Base-by-base conservation (phyloP, 2,113 vertebrate genomes). In the Grus americana region DNA sequence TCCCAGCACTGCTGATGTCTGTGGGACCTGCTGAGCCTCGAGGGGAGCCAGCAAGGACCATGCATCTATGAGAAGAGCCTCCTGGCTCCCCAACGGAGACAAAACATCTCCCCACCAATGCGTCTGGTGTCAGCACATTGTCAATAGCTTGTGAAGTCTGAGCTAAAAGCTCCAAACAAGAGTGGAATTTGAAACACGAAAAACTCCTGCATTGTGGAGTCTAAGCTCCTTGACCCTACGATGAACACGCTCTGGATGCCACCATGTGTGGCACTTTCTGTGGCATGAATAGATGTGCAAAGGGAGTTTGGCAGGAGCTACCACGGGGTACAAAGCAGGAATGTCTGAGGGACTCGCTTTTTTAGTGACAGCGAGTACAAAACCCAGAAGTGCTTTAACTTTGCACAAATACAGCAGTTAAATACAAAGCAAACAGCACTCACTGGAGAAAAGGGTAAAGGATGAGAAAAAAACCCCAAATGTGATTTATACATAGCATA, bases 231-330 rank as follows among this genome's bases (percentile, higher is more conserved):
- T 58, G 46, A 86, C 22, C 42, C 18, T n/a, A 55, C 0, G 0
- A 55, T 0, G 2, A 89, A 49, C 68, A 42, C 2, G 3, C 5
- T 67, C 18, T 1, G 7, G 32, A 44, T 58, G 22, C 34, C 46
- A 63, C 11, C 55, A 72, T 66, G 34, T 81, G 66, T 26, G 61
- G 52, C 34, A 23, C 10, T 58, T 63, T 74, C 52, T 52, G 38
- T 86, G 59, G 8, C 71, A 27, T 6, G 24, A 78, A 73, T 2
- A 70, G 58, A 73, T 1, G 1, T 12, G 34, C 16, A 75, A 67
- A 71, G 47, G 36, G 46, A 82, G 44, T 79, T 92, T 47, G 86
- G 26, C 26, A 90, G 70, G 38, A 66, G 23, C 6, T 66, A 19
- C 20, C 66, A 18, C 0, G 2, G 29, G 14, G 10, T 49, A 24